phyloP scores from a whole-genome alignment of 2,888 invertebrate genomes.

The Teinopalpus imperialis region DNA sequence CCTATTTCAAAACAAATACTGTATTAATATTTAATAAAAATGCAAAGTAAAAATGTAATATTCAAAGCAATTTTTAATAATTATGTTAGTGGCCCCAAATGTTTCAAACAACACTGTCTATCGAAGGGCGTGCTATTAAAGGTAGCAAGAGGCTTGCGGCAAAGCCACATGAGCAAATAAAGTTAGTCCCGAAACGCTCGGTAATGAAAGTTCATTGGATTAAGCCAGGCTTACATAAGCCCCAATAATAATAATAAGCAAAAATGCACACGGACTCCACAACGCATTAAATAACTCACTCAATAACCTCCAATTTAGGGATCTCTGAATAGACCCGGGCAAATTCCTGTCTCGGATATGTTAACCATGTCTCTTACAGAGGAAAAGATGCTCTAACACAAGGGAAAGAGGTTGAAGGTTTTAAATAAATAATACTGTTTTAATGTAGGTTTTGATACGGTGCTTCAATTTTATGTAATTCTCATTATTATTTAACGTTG shows the following conservation, averaged over 20 bases:
- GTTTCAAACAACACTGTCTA: constrained; percentile 52
- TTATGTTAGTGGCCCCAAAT: constrained; percentile 60
- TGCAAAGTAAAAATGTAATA: constrained; percentile 41
- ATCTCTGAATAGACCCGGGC: constrained; percentile 40
- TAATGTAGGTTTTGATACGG: constrained; percentile 35
- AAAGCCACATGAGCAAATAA: constrained; percentile 73
- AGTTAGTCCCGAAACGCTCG: constrained; percentile 65
- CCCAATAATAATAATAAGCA: constrained; percentile 76
- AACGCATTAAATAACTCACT: constrained; percentile 76
- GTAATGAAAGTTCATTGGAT: constrained; percentile 80
- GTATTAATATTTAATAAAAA: too few relatives aligned
- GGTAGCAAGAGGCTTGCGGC: constrained; percentile 61
- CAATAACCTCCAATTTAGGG: constrained; percentile 72
- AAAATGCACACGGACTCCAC: constrained; percentile 72
- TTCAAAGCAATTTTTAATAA: constrained; percentile 79
- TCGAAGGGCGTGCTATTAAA: constrained; percentile 66
- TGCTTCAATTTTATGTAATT: constrained; percentile 62
- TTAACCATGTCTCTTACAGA: constrained; percentile 40
- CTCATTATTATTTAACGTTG: constrained; percentile 67
- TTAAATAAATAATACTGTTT: background rate
- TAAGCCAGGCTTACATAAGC: constrained; percentile 64
- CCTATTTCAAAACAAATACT: too few relatives aligned
- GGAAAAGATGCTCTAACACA: constrained; percentile 32
- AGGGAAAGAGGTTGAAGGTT: constrained; percentile 31
- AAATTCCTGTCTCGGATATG: constrained; percentile 45